A percentile compares a stretch with the other conserved stretches of the same genome.
Evolutionary conservation across 1,140 invertebrate species (phyloP).

Genomic region (Aphelenchoides fujianensis): DNA sequence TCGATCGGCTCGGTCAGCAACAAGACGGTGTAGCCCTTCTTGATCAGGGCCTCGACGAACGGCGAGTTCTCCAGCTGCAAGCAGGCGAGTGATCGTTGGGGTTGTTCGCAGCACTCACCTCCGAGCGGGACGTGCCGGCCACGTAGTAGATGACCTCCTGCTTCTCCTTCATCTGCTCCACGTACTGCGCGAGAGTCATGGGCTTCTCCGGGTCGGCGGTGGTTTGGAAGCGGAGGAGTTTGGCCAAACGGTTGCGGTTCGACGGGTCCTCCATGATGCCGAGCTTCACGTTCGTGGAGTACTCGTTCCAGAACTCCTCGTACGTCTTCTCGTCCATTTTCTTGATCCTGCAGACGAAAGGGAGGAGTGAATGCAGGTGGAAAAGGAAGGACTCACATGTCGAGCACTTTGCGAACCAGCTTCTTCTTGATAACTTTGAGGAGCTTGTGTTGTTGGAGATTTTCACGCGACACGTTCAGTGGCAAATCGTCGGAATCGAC

Average conservation of each 20-base stretch:
- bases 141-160: constrained; percentile 95
- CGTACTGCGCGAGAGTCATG: constrained; percentile 82
- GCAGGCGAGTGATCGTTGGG: constrained; percentile 15
- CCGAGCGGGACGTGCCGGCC: constrained; percentile 80
- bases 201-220: constrained; percentile 72
- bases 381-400: too few relatives aligned
- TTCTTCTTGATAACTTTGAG: constrained; percentile 99
- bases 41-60: constrained; percentile 87
- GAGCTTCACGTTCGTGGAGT: constrained; percentile 94
- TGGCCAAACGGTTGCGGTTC: constrained; percentile 89
- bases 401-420: constrained; percentile 89
- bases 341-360: too few relatives aligned
- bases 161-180: constrained; percentile 91
- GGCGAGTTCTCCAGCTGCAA: constrained; percentile 78
- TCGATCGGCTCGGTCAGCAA: constrained; percentile 94
- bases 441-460: constrained; percentile 90
- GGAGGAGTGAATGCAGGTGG: too few relatives aligned
- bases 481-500: constrained; percentile 99
- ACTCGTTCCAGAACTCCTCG: constrained; percentile 96
- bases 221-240: constrained; percentile 84
- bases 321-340: constrained; percentile 88
- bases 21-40: constrained; percentile 92
- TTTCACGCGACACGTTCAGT: constrained; percentile 95
- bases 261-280: constrained; percentile 95
- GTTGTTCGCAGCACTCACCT: constrained; percentile 69